phyloP scores from a whole-genome alignment of 2,888 invertebrate genomes.

The Pheosia tremula region DNA sequence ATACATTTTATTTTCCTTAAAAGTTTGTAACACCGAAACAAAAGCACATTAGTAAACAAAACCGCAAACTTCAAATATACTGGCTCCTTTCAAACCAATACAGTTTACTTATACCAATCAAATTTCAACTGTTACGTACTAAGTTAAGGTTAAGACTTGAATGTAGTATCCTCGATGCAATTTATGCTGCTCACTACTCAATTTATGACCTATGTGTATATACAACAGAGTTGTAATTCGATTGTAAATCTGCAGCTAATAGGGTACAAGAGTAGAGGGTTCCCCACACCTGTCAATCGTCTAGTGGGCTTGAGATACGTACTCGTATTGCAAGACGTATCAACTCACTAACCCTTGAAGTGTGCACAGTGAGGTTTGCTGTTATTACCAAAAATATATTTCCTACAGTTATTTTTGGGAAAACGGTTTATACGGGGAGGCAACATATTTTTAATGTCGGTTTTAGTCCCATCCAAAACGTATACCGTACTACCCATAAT shows the following conservation, averaged over 20 bases:
- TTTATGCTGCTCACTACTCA: background rate
- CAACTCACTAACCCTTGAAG: conserved; percentile 48
- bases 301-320: conserved; percentile 54
- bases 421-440: too few relatives aligned
- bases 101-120: conserved; percentile 15
- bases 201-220: background rate
- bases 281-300: conserved; percentile 59
- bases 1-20: background rate
- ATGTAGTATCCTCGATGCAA: background rate
- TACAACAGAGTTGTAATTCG: conserved; percentile 9
- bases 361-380: too few relatives aligned
- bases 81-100: conserved; percentile 36
- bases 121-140: conserved; percentile 16
- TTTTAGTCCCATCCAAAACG: too few relatives aligned
- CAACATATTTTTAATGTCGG: too few relatives aligned
- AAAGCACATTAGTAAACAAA: conserved; percentile 49
- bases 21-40: conserved; percentile 15
- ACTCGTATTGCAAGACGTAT: conserved; percentile 44
- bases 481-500: too few relatives aligned
- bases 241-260: background rate
- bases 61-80: conserved; percentile 45
- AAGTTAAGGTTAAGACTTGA: conserved; percentile 13
- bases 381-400: too few relatives aligned
- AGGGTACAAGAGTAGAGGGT: conserved; percentile 14
- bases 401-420: too few relatives aligned